Base-by-base conservation (phyloP, 1,140 invertebrate genomes). In the Pollicipes pollicipes region DNA sequence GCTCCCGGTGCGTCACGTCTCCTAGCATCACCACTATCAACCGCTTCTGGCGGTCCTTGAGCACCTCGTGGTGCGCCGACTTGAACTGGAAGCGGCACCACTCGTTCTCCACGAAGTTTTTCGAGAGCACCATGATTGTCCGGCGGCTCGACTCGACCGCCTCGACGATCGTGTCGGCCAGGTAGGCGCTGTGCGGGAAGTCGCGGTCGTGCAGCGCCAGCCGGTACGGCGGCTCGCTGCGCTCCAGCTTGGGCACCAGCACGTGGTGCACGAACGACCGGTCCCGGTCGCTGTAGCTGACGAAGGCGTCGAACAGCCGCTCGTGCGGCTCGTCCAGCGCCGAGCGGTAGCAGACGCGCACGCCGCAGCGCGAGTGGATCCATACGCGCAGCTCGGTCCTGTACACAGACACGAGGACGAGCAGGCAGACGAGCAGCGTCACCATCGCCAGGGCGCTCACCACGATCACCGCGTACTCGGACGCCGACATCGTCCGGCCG, bases 51-150 rank as follows among this genome's bases (percentile, higher is more conserved):
- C 73, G 84, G 77, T 89, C 88, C 80, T 91, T 91, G 69, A 95
- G 85, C 70, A 91, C 89, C 79, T 94, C 90, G 77, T 91, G 88
- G n/a, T 95, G 83, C 1, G 93, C 92, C 68, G 88, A 87, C 81
- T 93, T 93, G 79, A 95, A 93, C 80, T 96, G 93, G 77, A 93
- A 93, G 70, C 91, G 85, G 75, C 90, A 88, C 93, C 93, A 97
- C 81, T 95, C 91, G 80, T 91, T 92, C 79, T 91, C 88, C 27
- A 97, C 84, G 81, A 95, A 97, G 82, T 93, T 93, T 79, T 91
- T 91, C 2, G 91, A 93, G 31, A 97, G 78, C 35, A 97, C 88
- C 74, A 97, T 85, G 66, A 97, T 90, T 24, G 93, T 95, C 76
- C 93, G 84, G 73, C 90, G 86, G 27, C 91, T 93, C 31, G 89